Evolutionary conservation across 1,140 invertebrate species (phyloP).

Genomic region (Yoshiicerus persimilis): DNA sequence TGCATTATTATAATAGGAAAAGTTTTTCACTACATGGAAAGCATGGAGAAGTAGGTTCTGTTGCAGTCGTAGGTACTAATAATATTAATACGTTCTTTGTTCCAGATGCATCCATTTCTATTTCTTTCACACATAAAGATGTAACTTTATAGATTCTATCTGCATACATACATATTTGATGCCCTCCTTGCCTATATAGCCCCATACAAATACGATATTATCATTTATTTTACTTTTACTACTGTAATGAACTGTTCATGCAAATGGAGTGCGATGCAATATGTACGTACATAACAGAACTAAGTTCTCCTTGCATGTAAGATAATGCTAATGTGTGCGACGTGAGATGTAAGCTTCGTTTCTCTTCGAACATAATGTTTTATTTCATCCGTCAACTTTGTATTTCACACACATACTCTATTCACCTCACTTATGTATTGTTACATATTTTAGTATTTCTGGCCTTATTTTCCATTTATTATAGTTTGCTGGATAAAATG

Average conservation of each 20-base stretch:
- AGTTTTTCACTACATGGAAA: background rate
- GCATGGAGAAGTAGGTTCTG: background rate
- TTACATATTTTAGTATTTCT: background rate
- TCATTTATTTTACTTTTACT: background rate
- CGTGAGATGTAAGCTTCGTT: background rate
- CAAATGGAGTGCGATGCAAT: background rate
- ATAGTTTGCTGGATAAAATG: constrained; percentile 6
- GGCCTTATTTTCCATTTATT: background rate
- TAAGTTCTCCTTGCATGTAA: background rate
- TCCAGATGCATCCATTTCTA: background rate
- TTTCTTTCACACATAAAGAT: background rate
- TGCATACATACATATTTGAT: background rate
- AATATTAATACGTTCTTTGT: background rate
- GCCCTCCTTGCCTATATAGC: background rate
- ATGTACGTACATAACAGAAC: background rate
- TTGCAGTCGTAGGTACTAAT: background rate
- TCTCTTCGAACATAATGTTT: background rate
- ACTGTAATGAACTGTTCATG: background rate
- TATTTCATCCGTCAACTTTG: background rate
- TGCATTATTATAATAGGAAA: background rate
- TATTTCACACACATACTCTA: background rate
- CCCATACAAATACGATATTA: background rate
- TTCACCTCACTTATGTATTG: background rate
- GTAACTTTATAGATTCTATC: background rate
- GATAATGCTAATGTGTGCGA: background rate